Evolutionary conservation across 2,797 vertebrate genomes (phyloP).

Genomic region (Pseudochaenichthys georgianus): DNA sequence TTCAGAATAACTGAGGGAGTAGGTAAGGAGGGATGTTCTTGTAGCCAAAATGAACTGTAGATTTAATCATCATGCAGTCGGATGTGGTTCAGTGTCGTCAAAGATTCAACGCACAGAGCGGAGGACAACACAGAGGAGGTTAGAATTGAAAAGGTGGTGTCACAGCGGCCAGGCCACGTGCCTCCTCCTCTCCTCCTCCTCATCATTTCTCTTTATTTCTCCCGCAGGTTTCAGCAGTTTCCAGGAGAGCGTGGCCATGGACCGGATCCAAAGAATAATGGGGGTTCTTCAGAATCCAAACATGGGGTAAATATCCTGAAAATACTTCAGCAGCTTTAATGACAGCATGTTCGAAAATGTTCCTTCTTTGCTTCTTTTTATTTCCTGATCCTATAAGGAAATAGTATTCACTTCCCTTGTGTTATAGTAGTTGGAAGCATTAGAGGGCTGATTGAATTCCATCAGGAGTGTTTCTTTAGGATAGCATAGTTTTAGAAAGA

Average conservation of each 20-base stretch:
- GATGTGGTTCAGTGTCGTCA: no score
- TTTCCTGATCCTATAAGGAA: not conserved
- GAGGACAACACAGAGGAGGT: no score
- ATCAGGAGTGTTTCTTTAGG: not conserved
- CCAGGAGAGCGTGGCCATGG: slow-evolving; percentile 76
- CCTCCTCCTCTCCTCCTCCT: not conserved
- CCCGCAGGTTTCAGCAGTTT: slow-evolving; percentile 74
- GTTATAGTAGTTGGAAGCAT: not conserved
- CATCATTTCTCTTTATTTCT: not conserved
- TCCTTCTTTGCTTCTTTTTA: no score
- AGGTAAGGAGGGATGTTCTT: no score
- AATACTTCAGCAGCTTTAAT: not conserved
- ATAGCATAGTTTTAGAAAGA: not conserved
- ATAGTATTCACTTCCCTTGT: slow-evolving; percentile 26
- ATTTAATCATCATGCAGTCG: no score
- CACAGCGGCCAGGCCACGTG: not conserved
- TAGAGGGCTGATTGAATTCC: not conserved
- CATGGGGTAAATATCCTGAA: slow-evolving; percentile 60
- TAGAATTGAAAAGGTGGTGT: not conserved
- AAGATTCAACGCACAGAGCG: no score
- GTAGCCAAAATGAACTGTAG: no score
- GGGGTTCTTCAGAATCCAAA: slow-evolving; percentile 76
- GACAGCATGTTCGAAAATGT: not conserved
- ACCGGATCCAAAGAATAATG: slow-evolving; percentile 78
- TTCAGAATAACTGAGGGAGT: no score